Percentiles rank a stretch among this genome's conserved stretches.
phyloP scores from a whole-genome alignment of 53 echinoderm and acorn worm genomes.

The Echinometra lucunter region DNA sequence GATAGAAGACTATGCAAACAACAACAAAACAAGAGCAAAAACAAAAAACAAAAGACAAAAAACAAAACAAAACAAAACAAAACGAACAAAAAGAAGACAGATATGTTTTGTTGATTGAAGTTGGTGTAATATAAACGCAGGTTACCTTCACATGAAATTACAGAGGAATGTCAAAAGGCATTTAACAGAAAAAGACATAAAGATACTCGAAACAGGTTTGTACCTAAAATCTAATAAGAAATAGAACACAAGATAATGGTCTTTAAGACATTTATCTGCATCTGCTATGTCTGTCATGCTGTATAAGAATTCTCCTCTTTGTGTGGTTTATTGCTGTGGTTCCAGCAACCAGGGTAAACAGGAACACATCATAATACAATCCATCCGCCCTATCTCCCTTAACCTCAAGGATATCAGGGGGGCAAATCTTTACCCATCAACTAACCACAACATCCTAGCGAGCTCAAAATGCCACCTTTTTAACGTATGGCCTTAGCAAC shows the following conservation, averaged over 20 bases:
- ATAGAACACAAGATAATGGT: neutral
- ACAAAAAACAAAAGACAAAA: too few species aligned
- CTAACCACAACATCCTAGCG: slow-evolving; percentile 17
- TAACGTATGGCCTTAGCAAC: neutral
- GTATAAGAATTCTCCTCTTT: neutral
- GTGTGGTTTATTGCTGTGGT: slow-evolving; percentile 8
- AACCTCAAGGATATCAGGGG: neutral
- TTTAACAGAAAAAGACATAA: too few species aligned
- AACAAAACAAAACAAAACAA: too few species aligned
- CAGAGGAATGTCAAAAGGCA: too few species aligned
- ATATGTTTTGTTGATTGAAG: too few species aligned
- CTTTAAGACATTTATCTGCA: neutral
- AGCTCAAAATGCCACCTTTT: neutral
- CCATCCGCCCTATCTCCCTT: neutral
- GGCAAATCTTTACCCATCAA: slow-evolving; percentile 1
- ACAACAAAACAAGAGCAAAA: too few species aligned
- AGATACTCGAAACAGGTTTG: too few species aligned
- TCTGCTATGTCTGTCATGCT: neutral
- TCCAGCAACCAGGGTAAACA: neutral
- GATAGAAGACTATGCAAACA: too few species aligned
- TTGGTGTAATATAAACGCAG: too few species aligned
- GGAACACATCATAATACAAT: slow-evolving; percentile 39
- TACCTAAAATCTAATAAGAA: neutral
- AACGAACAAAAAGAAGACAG: too few species aligned
- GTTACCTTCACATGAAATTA: too few species aligned